Evolutionary conservation across 2,113 vertebrate genomes (phyloP).

Genomic region (Marcusenius ussheri): DNA sequence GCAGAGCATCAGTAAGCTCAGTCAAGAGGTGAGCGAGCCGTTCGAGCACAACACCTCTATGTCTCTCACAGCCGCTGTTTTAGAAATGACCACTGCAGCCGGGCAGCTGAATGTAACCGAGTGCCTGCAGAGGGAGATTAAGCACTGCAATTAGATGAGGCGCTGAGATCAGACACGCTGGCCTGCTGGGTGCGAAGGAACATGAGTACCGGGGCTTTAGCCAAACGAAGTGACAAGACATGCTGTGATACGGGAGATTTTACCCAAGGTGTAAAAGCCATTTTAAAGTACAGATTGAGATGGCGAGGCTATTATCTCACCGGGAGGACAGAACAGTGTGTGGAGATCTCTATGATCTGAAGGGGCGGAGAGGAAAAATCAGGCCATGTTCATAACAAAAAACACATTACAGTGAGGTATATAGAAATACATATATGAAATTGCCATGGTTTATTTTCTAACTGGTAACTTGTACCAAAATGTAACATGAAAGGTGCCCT

Average conservation of each 20-base stretch:
- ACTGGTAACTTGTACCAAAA: background rate
- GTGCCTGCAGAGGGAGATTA: background rate
- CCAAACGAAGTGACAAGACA: background rate
- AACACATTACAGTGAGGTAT: background rate
- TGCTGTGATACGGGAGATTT: background rate
- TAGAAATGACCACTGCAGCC: background rate
- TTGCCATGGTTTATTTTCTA: background rate
- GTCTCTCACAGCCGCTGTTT: too few species aligned
- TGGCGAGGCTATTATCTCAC: background rate
- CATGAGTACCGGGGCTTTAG: background rate
- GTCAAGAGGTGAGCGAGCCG: conserved; percentile 59
- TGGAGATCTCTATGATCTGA: background rate
- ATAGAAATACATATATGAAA: background rate
- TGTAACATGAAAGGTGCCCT: background rate
- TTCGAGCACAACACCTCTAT: background rate
- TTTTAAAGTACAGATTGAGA: background rate
- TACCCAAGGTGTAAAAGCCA: background rate
- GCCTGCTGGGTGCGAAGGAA: background rate
- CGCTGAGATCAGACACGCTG: background rate
- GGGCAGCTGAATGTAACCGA: background rate
- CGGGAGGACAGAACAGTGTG: background rate
- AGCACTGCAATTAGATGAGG: background rate
- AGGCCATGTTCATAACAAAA: background rate
- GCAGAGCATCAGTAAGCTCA: conserved; percentile 63
- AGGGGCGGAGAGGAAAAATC: background rate